These are phyloP conservation scores for Gadus chalcogrammus DNA, from an alignment of 2,113 vertebrate species.

Conservation along the genomic window DNA sequence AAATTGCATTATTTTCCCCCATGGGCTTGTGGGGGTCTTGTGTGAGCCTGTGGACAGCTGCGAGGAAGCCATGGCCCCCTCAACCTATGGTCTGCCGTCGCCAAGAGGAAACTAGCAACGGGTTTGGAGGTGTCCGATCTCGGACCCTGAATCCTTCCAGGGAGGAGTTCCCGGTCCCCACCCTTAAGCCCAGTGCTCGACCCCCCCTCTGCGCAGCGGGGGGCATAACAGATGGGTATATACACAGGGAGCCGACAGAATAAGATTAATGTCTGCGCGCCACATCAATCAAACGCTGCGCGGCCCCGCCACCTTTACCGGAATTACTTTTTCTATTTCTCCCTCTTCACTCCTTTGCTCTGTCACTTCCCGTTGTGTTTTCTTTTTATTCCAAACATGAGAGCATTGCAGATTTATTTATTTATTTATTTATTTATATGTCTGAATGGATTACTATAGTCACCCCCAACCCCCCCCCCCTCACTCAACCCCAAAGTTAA, in stretches of 20 bases:
- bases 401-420: neutral
- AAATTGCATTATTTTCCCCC: no score
- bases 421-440: constrained; percentile 39
- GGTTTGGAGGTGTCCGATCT: no score
- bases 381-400: constrained; percentile 17
- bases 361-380: neutral
- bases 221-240: constrained; percentile 29
- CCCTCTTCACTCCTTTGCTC: neutral
- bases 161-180: neutral
- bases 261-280: constrained; percentile 40
- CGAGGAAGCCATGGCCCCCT: no score
- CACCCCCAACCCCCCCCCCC: neutral
- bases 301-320: constrained; percentile 30
- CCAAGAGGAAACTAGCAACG: no score
- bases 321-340: constrained; percentile 34
- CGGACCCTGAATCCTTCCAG: no score
- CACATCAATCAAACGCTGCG: constrained; percentile 39
- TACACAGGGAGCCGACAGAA: constrained; percentile 28
- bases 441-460: constrained; percentile 23
- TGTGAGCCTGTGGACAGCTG: no score
- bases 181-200: neutral
- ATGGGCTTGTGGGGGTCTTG: no score
- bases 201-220: neutral
- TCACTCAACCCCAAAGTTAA: neutral
- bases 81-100: no score